Evolutionary conservation across 2,888 invertebrate species (phyloP).

Genomic region (Dione juno): DNA sequence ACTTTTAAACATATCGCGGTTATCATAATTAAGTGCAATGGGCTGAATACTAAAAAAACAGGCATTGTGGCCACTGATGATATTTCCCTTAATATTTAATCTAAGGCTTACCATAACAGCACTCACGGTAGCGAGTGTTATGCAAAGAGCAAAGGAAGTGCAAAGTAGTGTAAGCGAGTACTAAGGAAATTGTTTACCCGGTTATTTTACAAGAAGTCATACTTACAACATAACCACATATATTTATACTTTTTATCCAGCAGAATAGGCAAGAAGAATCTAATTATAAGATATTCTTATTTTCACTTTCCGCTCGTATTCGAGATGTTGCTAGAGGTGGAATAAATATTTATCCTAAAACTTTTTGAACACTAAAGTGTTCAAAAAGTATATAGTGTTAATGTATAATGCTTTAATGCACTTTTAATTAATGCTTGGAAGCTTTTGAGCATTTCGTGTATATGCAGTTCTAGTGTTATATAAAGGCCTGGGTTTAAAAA

Average conservation of each 20-base stretch:
- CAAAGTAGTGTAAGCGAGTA: constrained; percentile 35
- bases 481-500: background rate
- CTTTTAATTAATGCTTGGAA: background rate
- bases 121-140: constrained; percentile 36
- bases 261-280: background rate
- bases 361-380: no score
- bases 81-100: constrained; percentile 14
- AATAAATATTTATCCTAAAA: background rate
- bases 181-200: constrained; percentile 32
- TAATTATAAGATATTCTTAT: background rate
- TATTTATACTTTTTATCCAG: background rate
- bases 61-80: background rate
- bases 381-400: no score
- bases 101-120: constrained; percentile 28
- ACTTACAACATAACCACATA: constrained; percentile 22
- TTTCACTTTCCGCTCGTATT: no score
- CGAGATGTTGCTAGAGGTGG: no score
- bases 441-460: constrained; percentile 4
- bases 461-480: background rate
- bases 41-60: background rate
- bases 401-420: background rate
- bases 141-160: constrained; percentile 37
- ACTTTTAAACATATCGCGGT: no score
- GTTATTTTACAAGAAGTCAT: constrained; percentile 26
- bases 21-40: no score